Base-by-base conservation (phyloP, 2,113 vertebrate species). In the Gymnogyps californianus region DNA sequence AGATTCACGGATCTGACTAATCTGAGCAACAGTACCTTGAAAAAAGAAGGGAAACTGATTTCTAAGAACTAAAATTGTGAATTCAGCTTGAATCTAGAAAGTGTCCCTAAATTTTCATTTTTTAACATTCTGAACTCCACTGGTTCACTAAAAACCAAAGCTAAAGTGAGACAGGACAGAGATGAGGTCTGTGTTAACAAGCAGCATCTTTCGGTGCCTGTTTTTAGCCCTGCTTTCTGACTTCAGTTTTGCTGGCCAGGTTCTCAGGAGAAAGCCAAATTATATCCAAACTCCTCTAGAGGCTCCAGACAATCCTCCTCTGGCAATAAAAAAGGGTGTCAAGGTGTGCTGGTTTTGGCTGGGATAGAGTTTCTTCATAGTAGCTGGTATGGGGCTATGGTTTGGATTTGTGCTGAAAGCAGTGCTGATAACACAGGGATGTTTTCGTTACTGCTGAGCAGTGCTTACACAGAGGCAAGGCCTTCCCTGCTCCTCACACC, bases 1-100 rank as follows among this genome's bases (percentile, higher is more conserved):
- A 91, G 80, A 89, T 42, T 72, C 58, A 92, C 54, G 54, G 76
- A 89, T 82, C 83, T 95, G 91, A 94, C 87, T 96, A 93, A 95
- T 89, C 69, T 82, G 70, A 95, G 80, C 72, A 82, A 64, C 47
- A 49, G 28, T 24, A 89, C 17, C 72, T 84, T 87, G 52, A 64
- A 83, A 88, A 76, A 80, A 59, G 42, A 90, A 44, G 24, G 46
- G 31, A 83, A 90, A 88, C 21, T 24, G 20, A 92, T 78, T 93
- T 83, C n/a, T 42, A 89, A 83, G 59, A 62, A 89, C 32, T 76
- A 52, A 72, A 92, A 91, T 5, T 74, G 55, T 38, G 62, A 83
- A 92, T 61, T 76, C 36, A 74, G 9, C 51, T 80, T 83, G 28
- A 22, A 9, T 10, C 28, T 54, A 75, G n/a, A 71, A 87, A 70